Base-by-base conservation (phyloP, 2,888 invertebrate genomes). In the Blastobasis adustella region DNA sequence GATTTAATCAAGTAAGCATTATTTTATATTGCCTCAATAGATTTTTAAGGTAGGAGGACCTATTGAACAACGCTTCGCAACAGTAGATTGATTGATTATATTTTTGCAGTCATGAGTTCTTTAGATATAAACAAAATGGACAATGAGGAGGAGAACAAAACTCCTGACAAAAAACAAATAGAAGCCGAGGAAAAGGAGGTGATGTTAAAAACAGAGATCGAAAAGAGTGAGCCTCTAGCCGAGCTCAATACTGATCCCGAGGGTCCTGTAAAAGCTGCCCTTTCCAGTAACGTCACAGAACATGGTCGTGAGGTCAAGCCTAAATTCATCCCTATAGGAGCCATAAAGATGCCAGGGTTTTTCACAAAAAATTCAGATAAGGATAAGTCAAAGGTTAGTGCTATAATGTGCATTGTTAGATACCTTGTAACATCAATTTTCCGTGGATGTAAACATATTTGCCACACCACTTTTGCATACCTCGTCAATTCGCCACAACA, bases 281-380 rank as follows among this genome's bases (percentile, higher is more conserved):
- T 87, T n/a, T 84, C 82, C 4, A 88, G 89, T 10, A 85, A 85
- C 54, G 89, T 90, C 23, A 91, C 90, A 5, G 91, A 92, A 62
- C 92, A 93, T 62, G 93, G 93, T 49, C 90, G 93, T 56, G 94
- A 94, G 81, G 93, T 93, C 40, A 93, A 93, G 69, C 94, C 94
- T 54, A 94, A 93, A 74, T 95, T 94, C 74, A 95, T 95, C 65
- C 95, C 95, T 5, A 95, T 95, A 66, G 95, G 95, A 49, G 95
- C 94, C n/a, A 94, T 95, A 59, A 95, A 95, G 83, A 93, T 95
- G 92, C 95, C 95, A 5, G 95, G 95, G 10, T 95, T 95, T 82
- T 95, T 95, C 68, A 93, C 93, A 55, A 92, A 93, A 63, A 93
- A 92, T 72, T 93, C 93, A 62, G 94, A 94, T 58, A 92, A 92